A percentile compares a stretch with the other conserved stretches of the same genome.
Conservation (phyloP, 2,888 invertebrate genomes). For the Scelioninae gen. 2 region DNA sequence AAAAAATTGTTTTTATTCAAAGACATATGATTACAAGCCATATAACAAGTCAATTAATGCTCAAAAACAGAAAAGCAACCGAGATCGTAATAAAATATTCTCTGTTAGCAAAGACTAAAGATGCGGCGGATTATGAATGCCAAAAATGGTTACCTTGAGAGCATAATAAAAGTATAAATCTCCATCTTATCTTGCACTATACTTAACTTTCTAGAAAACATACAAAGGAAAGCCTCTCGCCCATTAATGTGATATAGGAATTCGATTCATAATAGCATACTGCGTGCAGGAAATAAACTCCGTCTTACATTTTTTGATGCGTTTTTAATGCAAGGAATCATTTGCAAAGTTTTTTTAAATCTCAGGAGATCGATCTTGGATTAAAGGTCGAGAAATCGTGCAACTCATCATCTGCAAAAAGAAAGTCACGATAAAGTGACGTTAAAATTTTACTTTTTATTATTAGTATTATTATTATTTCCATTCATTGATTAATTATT, state of each 20-base stretch:
- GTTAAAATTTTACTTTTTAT: slow-evolving; percentile 4
- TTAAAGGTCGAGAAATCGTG: slow-evolving; percentile 8
- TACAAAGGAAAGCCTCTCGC: slow-evolving; percentile 49
- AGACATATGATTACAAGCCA: too few relatives aligned
- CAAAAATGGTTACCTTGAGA: slow-evolving; percentile 26
- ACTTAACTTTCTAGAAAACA: slow-evolving; percentile 58
- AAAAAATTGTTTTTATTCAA: too few relatives aligned
- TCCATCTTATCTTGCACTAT: slow-evolving; percentile 40
- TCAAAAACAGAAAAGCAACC: not conserved
- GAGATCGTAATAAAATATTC: not conserved
- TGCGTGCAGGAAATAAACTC: slow-evolving; percentile 22
- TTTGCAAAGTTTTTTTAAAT: slow-evolving; percentile 2
- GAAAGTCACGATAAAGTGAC: not conserved
- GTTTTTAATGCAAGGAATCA: slow-evolving; percentile 12
- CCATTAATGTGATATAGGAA: slow-evolving; percentile 40
- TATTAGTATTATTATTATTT: too few relatives aligned
- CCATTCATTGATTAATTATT: not conserved
- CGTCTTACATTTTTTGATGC: slow-evolving; percentile 5
- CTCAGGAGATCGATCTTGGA: not conserved
- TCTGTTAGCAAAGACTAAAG: slow-evolving; percentile 1
- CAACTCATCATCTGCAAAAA: slow-evolving; percentile 4
- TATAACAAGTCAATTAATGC: not conserved
- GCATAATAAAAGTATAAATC: slow-evolving; percentile 37
- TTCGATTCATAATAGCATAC: slow-evolving; percentile 44
- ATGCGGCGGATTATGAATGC: not conserved